phyloP scores from a whole-genome alignment of 2,113 vertebrate genomes.

The Psettodes erumei region DNA sequence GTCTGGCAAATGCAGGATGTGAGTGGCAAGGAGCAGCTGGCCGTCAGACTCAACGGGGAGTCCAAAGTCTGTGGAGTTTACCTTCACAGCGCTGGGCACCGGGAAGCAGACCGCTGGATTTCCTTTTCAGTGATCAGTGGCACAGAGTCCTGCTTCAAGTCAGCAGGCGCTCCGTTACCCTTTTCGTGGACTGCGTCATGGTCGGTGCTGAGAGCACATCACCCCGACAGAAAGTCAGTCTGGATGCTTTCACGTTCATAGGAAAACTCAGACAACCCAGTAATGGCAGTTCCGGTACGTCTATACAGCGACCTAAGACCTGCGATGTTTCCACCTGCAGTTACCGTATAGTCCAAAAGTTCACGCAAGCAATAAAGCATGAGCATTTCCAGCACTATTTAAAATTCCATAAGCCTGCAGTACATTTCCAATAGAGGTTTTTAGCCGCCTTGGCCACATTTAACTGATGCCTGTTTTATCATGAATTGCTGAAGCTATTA shows the following conservation, averaged over 20 bases:
- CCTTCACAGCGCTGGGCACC: slow-evolving; percentile 83
- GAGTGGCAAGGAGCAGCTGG: slow-evolving; percentile 87
- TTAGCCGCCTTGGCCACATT: background rate
- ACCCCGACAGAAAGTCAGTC: slow-evolving; percentile 81
- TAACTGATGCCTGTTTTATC: background rate
- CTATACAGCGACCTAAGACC: background rate
- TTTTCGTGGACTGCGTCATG: slow-evolving; percentile 87
- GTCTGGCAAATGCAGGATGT: slow-evolving; percentile 91
- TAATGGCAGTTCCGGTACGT: slow-evolving; percentile 88
- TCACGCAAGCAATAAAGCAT: background rate
- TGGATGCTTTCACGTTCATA: slow-evolving; percentile 87
- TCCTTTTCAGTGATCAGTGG: slow-evolving; percentile 90
- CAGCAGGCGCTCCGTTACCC: slow-evolving; percentile 80
- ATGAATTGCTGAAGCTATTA: background rate
- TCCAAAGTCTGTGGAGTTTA: slow-evolving; percentile 87
- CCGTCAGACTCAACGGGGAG: slow-evolving; percentile 87
- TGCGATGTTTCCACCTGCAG: background rate
- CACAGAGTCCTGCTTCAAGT: slow-evolving; percentile 88
- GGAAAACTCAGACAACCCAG: slow-evolving; percentile 89
- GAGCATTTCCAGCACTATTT: background rate
- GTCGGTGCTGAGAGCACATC: slow-evolving; percentile 83
- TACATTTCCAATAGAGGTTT: background rate
- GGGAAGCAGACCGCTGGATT: slow-evolving; percentile 78
- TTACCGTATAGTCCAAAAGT: background rate
- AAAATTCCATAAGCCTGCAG: background rate